phyloP scores from a whole-genome alignment of 2,888 invertebrate species.

The Cantharis flavilabris region DNA sequence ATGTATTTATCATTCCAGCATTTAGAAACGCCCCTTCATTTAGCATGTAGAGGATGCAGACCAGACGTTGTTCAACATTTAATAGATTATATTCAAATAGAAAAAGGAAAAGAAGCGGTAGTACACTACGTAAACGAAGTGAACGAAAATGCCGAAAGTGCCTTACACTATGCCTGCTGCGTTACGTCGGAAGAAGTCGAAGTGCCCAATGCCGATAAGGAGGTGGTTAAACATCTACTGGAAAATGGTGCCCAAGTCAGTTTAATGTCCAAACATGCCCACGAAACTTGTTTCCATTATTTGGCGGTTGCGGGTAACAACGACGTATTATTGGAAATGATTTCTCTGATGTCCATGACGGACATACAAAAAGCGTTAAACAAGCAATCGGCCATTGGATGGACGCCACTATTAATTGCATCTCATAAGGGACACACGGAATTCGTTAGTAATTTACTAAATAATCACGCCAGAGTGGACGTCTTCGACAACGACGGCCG shows the following conservation, averaged over 20 bases:
- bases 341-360: slow-evolving; percentile 85
- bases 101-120: slow-evolving; percentile 76
- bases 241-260: slow-evolving; percentile 91
- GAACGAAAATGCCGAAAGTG: slow-evolving; percentile 91
- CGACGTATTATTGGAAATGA: slow-evolving; percentile 92
- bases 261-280: slow-evolving; percentile 79
- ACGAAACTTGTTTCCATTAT: slow-evolving; percentile 95
- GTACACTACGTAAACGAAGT: slow-evolving; percentile 85
- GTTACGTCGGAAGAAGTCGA: slow-evolving; percentile 81
- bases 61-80: slow-evolving; percentile 87
- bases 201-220: slow-evolving; percentile 75
- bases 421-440: slow-evolving; percentile 95
- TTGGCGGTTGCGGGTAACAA: slow-evolving; percentile 95
- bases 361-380: slow-evolving; percentile 94
- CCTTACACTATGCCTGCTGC: slow-evolving; percentile 93
- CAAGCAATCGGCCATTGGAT: slow-evolving; percentile 90
- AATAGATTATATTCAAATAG: slow-evolving; percentile 79
- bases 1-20: slow-evolving; percentile 59
- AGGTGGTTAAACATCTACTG: slow-evolving; percentile 86
- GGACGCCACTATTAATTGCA: slow-evolving; percentile 97
- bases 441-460: slow-evolving; percentile 84
- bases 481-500: slow-evolving; percentile 97
- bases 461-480: slow-evolving; percentile 96
- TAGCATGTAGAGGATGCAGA: slow-evolving; percentile 86
- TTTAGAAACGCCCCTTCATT: slow-evolving; percentile 94